A percentile compares a stretch with the other conserved stretches of the same genome.
phyloP scores from a whole-genome alignment of 2,113 vertebrate species.

The Falco punctatus region DNA sequence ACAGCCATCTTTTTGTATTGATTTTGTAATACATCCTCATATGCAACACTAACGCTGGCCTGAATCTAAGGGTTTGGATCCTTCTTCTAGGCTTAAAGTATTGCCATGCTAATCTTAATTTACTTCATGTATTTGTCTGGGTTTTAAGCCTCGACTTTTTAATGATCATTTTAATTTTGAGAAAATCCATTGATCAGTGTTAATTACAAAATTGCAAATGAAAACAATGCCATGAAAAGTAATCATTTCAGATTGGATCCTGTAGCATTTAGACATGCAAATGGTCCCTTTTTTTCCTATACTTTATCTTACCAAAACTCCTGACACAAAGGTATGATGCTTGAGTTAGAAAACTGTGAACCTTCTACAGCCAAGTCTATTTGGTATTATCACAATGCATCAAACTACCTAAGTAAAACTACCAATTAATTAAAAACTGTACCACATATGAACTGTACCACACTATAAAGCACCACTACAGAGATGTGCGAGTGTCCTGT shows the following conservation, averaged over 20 bases:
- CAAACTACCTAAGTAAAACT: neutral
- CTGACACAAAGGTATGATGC: neutral
- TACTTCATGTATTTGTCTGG: neutral
- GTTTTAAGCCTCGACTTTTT: neutral
- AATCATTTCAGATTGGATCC: neutral
- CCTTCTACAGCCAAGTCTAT: neutral
- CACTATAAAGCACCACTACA: neutral
- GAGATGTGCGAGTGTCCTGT: rapidly evolving
- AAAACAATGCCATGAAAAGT: neutral
- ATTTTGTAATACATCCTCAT: neutral
- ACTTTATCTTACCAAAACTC: neutral
- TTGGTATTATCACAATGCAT: neutral
- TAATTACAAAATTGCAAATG: neutral
- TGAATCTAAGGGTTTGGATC: neutral
- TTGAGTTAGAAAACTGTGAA: neutral
- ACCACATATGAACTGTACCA: too few species aligned
- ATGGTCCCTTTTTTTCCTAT: neutral
- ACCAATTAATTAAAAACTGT: neutral
- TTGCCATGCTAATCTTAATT: neutral
- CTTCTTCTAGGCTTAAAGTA: neutral
- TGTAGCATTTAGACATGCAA: neutral
- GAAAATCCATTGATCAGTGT: neutral
- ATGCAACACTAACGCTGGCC: neutral
- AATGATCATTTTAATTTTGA: neutral
- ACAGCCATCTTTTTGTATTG: neutral